phyloP scores from a whole-genome alignment of 1,140 invertebrate genomes.

The Temnothorax curvispinosus region DNA sequence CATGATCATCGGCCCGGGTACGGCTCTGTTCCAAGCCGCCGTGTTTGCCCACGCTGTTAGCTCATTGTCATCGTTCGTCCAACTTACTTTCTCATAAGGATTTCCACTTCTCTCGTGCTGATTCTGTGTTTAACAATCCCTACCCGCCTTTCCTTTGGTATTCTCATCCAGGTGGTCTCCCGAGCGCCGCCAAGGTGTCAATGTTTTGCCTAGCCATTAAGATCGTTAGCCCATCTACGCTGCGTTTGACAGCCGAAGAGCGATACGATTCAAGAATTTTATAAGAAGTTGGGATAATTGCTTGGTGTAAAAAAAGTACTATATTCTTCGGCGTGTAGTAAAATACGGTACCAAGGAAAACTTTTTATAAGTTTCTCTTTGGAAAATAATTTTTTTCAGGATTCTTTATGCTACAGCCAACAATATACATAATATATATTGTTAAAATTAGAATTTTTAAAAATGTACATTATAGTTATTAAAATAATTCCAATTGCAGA shows the following conservation, averaged over 20 bases:
- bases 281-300: conserved; percentile 27
- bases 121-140: conserved; percentile 80
- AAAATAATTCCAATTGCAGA: background rate
- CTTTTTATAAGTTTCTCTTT: background rate
- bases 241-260: conserved; percentile 31
- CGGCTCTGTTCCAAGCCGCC: conserved; percentile 82
- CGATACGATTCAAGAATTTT: conserved; percentile 36
- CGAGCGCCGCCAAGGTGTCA: conserved; percentile 82
- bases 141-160: conserved; percentile 68
- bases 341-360: background rate
- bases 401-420: background rate
- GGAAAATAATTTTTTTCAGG: background rate
- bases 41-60: conserved; percentile 84
- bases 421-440: background rate
- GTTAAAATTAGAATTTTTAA: background rate
- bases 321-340: background rate
- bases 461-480: background rate
- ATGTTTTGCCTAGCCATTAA: conserved; percentile 84
- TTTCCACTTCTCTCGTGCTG: conserved; percentile 75
- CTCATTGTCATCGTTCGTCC: conserved; percentile 83
- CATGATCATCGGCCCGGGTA: conserved; percentile 78
- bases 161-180: conserved; percentile 74
- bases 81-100: conserved; percentile 82
- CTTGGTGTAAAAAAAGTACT: background rate
- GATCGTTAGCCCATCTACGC: conserved; percentile 76